These are phyloP conservation scores for Brenthis ino DNA, from an alignment of 2,888 invertebrate species.

Conservation along the genomic window DNA sequence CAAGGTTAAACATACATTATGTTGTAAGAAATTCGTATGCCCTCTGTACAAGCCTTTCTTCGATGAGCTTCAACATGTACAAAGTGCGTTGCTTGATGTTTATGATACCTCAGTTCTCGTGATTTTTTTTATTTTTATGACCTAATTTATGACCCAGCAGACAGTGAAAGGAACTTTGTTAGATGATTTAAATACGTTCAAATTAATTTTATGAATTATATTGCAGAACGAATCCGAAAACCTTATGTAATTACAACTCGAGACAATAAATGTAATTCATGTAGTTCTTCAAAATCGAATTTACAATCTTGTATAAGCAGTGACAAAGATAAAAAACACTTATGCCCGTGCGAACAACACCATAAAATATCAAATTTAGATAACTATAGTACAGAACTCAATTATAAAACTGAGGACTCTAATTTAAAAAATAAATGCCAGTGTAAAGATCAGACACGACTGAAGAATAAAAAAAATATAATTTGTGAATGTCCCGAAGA, in stretches of 20 bases:
- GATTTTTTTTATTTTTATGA: no score
- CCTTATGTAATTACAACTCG: conserved; percentile 4
- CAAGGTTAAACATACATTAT: no score
- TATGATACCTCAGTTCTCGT: no score
- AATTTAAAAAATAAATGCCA: conserved; percentile 23
- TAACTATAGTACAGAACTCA: not conserved
- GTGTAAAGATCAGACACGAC: conserved; percentile 39
- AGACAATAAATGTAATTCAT: conserved; percentile 21
- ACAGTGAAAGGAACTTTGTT: not conserved
- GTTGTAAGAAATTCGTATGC: no score
- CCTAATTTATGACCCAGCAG: no score
- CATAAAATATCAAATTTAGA: not conserved
- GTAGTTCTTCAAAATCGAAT: conserved; percentile 7
- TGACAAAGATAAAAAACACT: conserved; percentile 25
- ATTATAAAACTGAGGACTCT: not conserved
- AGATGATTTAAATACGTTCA: not conserved
- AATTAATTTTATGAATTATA: not conserved
- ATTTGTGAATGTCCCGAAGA: conserved; percentile 47
- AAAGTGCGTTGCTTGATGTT: no score
- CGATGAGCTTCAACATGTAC: no score
- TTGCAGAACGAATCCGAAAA: conserved; percentile 8
- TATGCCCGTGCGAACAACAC: conserved; percentile 33
- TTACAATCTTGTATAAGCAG: conserved; percentile 1
- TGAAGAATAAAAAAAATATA: conserved; percentile 39
- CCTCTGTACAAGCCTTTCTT: no score